Evolutionary conservation across 2,888 invertebrate species (phyloP), one percentile per base, ranked within the genome.

Genomic region (Trimorus sp.): DNA sequence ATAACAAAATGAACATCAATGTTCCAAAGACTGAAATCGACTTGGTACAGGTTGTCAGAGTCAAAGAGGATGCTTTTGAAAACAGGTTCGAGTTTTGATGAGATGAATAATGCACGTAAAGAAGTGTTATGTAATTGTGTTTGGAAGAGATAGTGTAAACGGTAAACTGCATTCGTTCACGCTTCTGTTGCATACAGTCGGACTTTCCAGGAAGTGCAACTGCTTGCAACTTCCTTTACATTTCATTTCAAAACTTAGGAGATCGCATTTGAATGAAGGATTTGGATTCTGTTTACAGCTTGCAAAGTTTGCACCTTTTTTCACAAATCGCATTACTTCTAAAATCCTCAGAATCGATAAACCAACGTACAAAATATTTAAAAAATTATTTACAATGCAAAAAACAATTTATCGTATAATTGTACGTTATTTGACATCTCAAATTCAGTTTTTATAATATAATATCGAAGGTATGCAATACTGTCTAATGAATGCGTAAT

Each of bases 91-190:
- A 42, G 14, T 59, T 53, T 51, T 75, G 74, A 74, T 51, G 16
- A 40, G 12, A 56, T 76, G 75, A 76, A 68, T 76, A 68, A 76
- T 68, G 16, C 68, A 62, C 68, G 9, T 14, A 36, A 68, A 45
- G 40, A 16, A 68, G 37, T 60, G 45, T 76, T 68, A 76, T 54
- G 60, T 76, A 76, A 76, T 68, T 68, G 68, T 68, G 26, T 40
- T 66, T 49, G 40, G 75, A 66, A 42, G 66, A 66, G 59, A 59
- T 66, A 51, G 59, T 60, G 66, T 75, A 75, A 75, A 75, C 56
- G 75, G 54, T 68, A 68, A 76, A 76, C 59, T 76, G 68, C 75
- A 66, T 59, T 75, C 59, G 75, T 60, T 76, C 68, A 68, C 58
- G 75, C 76, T 56, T 69, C 62, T 62, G 54, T 69, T 62, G 54